phyloP scores from a whole-genome alignment of 2,888 invertebrate genomes.

The Agapostemon virescens region DNA sequence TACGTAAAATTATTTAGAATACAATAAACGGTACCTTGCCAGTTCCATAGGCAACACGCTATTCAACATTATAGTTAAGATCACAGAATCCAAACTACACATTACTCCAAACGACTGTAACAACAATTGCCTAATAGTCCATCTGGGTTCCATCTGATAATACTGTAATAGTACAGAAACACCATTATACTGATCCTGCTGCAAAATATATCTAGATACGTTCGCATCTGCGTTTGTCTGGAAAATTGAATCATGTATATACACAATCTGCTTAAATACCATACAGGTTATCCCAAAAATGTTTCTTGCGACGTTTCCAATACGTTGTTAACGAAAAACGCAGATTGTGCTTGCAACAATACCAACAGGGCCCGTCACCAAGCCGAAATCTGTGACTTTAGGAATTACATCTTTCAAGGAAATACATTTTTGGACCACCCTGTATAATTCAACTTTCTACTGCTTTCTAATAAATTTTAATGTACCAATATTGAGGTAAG shows the following conservation, averaged over 20 bases:
- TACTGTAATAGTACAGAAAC: conserved; percentile 93
- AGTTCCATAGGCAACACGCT: conserved; percentile 95
- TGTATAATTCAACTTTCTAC: conserved; percentile 3
- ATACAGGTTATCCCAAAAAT: no score
- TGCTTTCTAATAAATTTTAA: not conserved
- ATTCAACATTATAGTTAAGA: conserved; percentile 90
- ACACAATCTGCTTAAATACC: not conserved
- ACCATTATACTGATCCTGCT: conserved; percentile 91
- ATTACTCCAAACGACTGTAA: conserved; percentile 93
- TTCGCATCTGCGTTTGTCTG: conserved; percentile 96
- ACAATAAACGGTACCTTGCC: conserved; percentile 84
- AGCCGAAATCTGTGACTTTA: no score
- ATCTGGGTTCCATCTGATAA: conserved; percentile 97
- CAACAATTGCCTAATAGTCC: conserved; percentile 91
- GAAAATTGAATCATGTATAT: conserved; percentile 68
- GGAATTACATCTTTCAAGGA: no score
- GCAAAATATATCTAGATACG: conserved; percentile 91
- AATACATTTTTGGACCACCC: no score
- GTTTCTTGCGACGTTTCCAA: no score
- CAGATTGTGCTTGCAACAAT: no score
- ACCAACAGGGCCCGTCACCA: no score
- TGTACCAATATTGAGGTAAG: conserved; percentile 90
- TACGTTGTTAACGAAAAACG: no score
- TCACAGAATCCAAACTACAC: conserved; percentile 91
- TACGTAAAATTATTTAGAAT: not conserved